Evolutionary conservation across 2,888 invertebrate genomes (phyloP).

Genomic region (Scrobipalpa costella): DNA sequence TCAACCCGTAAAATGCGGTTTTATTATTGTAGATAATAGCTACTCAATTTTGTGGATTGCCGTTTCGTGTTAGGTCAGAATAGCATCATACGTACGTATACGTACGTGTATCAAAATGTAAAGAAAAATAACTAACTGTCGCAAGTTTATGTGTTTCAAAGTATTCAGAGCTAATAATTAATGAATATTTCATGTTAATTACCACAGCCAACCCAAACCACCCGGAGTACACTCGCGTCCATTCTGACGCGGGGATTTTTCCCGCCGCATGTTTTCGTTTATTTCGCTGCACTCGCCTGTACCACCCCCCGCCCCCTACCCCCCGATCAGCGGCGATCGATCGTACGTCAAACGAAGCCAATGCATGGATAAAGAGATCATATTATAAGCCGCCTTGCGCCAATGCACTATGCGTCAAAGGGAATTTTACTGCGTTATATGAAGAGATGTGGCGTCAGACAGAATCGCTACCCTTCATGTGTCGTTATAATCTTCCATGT

Average conservation of each 20-base stretch:
- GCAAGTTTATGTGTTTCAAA: too few species aligned
- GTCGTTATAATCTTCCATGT: too few species aligned
- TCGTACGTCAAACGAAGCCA: constrained; percentile 34
- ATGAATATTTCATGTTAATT: constrained; percentile 3
- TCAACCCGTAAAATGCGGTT: too few species aligned
- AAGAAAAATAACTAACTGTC: too few species aligned
- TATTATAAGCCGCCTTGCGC: not conserved
- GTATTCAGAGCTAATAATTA: too few species aligned
- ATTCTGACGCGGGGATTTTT: constrained; percentile 75
- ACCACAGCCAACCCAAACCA: not conserved
- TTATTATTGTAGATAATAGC: too few species aligned
- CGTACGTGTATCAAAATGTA: too few species aligned
- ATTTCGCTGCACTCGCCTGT: constrained; percentile 68
- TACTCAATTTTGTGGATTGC: too few species aligned
- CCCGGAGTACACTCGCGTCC: constrained; percentile 55
- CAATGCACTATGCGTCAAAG: not conserved
- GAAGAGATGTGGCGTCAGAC: not conserved
- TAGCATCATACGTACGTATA: too few species aligned
- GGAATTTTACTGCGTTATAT: not conserved
- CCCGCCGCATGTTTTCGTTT: constrained; percentile 68
- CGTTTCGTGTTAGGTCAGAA: too few species aligned
- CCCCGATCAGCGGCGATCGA: constrained; percentile 58
- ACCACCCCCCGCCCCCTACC: constrained; percentile 10
- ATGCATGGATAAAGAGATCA: constrained; percentile 29
- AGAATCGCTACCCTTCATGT: too few species aligned